phyloP scores from a whole-genome alignment of 92 coral and sea anemone genomes.

The Zoanthus gigantus region DNA sequence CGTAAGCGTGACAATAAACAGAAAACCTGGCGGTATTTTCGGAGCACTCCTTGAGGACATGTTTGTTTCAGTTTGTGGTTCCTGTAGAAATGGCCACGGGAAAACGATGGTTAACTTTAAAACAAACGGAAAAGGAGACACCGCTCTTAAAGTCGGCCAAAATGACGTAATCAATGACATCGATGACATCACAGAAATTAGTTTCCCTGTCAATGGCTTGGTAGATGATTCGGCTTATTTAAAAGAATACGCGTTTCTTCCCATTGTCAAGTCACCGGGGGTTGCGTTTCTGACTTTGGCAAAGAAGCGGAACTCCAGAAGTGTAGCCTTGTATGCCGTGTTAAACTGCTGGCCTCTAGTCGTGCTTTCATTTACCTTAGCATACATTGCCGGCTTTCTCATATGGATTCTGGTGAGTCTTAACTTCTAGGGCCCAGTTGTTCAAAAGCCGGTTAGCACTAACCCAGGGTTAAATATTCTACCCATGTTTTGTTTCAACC shows the following conservation, averaged over 20 bases:
- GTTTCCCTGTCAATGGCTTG: slow-evolving; percentile 64
- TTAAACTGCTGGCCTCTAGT: slow-evolving; percentile 38
- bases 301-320: slow-evolving; percentile 15
- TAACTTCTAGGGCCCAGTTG: too few relatives aligned
- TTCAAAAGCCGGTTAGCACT: too few relatives aligned
- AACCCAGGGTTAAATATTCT: too few relatives aligned
- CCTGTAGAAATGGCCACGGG: slow-evolving; percentile 53
- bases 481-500: too few relatives aligned
- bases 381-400: slow-evolving; percentile 32
- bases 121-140: slow-evolving; percentile 17
- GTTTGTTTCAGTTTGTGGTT: slow-evolving; percentile 45
- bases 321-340: slow-evolving; percentile 7
- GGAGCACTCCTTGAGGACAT: slow-evolving; percentile 39
- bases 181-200: slow-evolving; percentile 49
- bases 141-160: slow-evolving; percentile 31
- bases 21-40: slow-evolving; percentile 45
- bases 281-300: slow-evolving; percentile 56
- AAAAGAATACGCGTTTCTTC: slow-evolving; percentile 57
- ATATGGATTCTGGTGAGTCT: slow-evolving; percentile 54
- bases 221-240: slow-evolving; percentile 42
- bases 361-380: slow-evolving; percentile 15
- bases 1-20: slow-evolving; percentile 30
- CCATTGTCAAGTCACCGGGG: slow-evolving; percentile 65
- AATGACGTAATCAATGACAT: slow-evolving; percentile 43
- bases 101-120: slow-evolving; percentile 28